These are phyloP conservation scores for Poecilia velifera DNA, from an alignment of 2,797 vertebrate genomes.

Conservation along the genomic window DNA sequence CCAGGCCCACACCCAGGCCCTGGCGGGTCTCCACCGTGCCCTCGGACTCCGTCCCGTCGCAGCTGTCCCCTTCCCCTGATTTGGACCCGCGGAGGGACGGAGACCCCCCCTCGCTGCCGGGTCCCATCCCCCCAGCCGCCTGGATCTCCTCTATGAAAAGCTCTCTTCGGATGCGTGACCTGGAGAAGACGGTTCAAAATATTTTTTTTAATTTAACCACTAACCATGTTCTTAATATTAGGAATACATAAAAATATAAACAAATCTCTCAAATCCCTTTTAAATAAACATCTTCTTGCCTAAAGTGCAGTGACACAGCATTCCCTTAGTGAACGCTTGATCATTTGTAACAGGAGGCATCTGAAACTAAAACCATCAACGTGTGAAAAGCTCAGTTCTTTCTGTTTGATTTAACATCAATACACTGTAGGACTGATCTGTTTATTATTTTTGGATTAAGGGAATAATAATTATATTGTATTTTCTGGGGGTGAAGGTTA, in stretches of 20 bases:
- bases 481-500: too few relatives aligned
- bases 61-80: constrained; percentile 95
- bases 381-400: not conserved
- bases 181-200: constrained; percentile 55
- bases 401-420: not conserved
- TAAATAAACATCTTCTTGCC: too few relatives aligned
- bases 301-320: not conserved
- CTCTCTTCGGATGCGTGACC: constrained; percentile 97
- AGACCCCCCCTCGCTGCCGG: constrained; percentile 92
- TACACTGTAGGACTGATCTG: too few relatives aligned
- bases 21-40: constrained; percentile 86
- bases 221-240: too few relatives aligned
- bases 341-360: not conserved
- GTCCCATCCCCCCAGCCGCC: constrained; percentile 85
- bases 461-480: too few relatives aligned
- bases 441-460: too few relatives aligned
- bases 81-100: constrained; percentile 89
- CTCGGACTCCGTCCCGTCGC: constrained; percentile 93
- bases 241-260: too few relatives aligned
- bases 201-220: too few relatives aligned
- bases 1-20: constrained; percentile 86
- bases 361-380: not conserved
- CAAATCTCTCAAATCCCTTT: too few relatives aligned
- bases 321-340: not conserved
- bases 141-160: constrained; percentile 99